Percentiles rank a stretch among this genome's conserved stretches.
These are phyloP conservation scores for Bombus soroeensis DNA, from an alignment of 1,140 invertebrate species.

Conservation along the genomic window DNA sequence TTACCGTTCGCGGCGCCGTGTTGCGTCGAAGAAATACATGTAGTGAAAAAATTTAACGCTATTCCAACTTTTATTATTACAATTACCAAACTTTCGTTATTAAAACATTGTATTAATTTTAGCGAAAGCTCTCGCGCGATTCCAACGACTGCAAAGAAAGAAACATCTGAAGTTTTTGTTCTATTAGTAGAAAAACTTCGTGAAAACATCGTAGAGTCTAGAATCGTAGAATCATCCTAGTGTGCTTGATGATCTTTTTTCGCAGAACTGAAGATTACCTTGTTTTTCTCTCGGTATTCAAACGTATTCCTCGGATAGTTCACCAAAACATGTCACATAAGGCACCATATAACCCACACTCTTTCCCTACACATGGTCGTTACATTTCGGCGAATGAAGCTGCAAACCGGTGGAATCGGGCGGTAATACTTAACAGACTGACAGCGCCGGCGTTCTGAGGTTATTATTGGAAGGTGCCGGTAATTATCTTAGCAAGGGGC, in stretches of 20 bases:
- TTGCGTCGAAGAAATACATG: no score
- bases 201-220: neutral
- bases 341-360: no score
- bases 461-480: slow-evolving; percentile 41
- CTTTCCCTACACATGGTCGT: neutral
- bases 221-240: neutral
- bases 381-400: neutral
- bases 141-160: no score
- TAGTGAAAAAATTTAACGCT: no score
- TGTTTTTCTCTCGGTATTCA: neutral
- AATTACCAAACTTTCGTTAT: no score
- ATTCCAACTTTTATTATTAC: no score
- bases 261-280: neutral
- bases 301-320: no score
- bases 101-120: no score
- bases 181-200: neutral
- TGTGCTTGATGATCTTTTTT: neutral
- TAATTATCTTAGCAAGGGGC: slow-evolving; percentile 32
- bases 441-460: neutral
- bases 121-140: no score
- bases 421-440: slow-evolving; percentile 35
- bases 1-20: neutral
- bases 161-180: no score
- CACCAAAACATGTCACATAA: neutral
- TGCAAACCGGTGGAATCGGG: neutral